Conservation (phyloP, 2,797 vertebrate species). For the Silurus aristotelis region DNA sequence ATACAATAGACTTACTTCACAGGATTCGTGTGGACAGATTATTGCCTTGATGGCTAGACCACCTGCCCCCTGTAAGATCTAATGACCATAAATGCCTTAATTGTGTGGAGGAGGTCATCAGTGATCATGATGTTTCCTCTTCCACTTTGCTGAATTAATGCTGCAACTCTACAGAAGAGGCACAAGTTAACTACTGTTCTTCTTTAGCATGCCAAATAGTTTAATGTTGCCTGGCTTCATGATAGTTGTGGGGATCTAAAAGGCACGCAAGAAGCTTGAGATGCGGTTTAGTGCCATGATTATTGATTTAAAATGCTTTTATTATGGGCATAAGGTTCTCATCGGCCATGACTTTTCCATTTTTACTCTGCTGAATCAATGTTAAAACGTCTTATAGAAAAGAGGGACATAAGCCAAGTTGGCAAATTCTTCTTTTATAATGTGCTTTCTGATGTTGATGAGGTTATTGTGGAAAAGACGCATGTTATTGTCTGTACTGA, state of each 20-base stretch:
- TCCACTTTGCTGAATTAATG: neutral
- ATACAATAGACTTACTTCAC: neutral
- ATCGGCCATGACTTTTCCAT: conserved; percentile 16
- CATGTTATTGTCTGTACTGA: neutral
- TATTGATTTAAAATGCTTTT: neutral
- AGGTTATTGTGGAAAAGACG: neutral
- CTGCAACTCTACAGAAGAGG: neutral
- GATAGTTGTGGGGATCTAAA: neutral
- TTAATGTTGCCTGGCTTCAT: neutral
- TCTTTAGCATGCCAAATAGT: neutral
- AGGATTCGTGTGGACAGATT: neutral
- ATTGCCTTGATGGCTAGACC: neutral
- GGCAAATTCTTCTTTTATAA: neutral
- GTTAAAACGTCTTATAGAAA: conserved; percentile 23
- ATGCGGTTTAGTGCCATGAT: neutral
- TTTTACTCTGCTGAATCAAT: conserved; percentile 25
- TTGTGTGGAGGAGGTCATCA: neutral
- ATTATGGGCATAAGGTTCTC: conserved; percentile 12
- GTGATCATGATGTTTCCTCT: neutral
- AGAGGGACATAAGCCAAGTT: conserved; percentile 8
- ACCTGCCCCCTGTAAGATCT: neutral
- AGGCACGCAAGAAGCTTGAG: neutral
- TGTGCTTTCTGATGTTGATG: neutral
- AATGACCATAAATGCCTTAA: neutral
- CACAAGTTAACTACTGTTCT: neutral